Evolutionary conservation across 2,113 vertebrate genomes (phyloP).

Genomic region (Holacanthus passer): DNA sequence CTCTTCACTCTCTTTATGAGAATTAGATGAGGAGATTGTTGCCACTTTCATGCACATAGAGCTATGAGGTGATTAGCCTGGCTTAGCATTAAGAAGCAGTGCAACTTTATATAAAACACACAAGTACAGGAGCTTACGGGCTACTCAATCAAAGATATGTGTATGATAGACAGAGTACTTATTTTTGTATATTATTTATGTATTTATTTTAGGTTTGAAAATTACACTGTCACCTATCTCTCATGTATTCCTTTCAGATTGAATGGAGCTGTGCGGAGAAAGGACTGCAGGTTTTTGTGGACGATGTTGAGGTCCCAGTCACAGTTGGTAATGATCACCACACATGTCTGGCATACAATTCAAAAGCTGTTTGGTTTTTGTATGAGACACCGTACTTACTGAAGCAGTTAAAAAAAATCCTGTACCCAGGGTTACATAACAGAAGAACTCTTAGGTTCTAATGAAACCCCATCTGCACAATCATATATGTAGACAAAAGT

Average conservation of each 20-base stretch:
- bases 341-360: neutral
- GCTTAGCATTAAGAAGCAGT: neutral
- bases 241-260: slow-evolving; percentile 74
- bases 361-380: neutral
- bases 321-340: slow-evolving; percentile 72
- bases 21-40: neutral
- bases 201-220: no score
- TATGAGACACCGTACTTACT: neutral
- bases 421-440: no score
- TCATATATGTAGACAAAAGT: neutral
- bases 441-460: no score
- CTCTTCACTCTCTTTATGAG: neutral
- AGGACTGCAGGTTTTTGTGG: slow-evolving; percentile 81
- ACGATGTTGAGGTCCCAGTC: slow-evolving; percentile 78
- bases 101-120: no score
- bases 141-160: no score
- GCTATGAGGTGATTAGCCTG: neutral
- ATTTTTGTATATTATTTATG: no score
- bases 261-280: slow-evolving; percentile 81
- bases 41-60: neutral
- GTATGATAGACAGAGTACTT: no score
- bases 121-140: no score
- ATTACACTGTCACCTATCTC: no score
- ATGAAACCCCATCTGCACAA: no score
- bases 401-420: no score